Evolutionary conservation across 2,113 vertebrate genomes (phyloP).

Genomic region (Saguinus imperator): DNA sequence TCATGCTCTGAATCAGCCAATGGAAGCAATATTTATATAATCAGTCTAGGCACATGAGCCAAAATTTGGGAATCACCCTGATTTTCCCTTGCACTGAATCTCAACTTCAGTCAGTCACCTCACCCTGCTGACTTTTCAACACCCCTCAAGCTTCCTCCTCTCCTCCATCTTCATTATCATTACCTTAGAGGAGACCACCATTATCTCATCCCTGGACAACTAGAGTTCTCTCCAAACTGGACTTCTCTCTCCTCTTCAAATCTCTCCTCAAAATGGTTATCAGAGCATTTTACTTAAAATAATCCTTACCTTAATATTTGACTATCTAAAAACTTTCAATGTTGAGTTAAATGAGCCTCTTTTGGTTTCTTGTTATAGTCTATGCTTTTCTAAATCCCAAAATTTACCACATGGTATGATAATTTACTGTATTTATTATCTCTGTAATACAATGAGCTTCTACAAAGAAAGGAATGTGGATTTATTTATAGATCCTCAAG

Average conservation of each 20-base stretch:
- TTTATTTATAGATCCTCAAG: not conserved
- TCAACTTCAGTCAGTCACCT: not conserved
- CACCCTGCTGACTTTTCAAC: not conserved
- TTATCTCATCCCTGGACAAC: not conserved
- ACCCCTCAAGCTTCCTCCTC: not conserved
- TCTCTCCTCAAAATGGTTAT: not conserved
- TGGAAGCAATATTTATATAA: not conserved
- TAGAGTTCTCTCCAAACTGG: not conserved
- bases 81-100: not conserved
- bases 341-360: not conserved
- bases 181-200: not conserved
- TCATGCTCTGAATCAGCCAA: not conserved
- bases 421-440: constrained; percentile 8
- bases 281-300: not conserved
- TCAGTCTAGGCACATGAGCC: not conserved
- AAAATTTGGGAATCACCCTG: not conserved
- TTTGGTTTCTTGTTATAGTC: not conserved
- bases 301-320: not conserved
- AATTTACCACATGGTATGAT: not conserved
- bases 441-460: not conserved
- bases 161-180: not conserved
- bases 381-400: not conserved
- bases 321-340: not conserved
- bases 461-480: not conserved
- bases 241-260: not conserved